Percentiles rank a stretch among this genome's conserved stretches.
Conservation (phyloP, 92 coral and sea anemone species). For the Isaurus tuberculatus region DNA sequence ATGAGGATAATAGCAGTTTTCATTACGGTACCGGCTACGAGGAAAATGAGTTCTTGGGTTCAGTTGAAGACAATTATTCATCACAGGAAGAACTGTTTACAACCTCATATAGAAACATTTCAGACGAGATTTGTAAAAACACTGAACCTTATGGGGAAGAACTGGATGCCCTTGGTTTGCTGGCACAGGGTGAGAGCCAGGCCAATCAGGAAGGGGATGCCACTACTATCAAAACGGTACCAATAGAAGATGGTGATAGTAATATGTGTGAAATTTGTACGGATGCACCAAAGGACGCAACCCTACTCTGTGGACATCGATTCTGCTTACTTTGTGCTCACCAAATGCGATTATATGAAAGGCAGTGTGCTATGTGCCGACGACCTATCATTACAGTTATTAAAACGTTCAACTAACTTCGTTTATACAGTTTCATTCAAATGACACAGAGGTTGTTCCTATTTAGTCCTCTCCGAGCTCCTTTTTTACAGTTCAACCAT, state of each 20-base stretch:
- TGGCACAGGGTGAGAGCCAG: not conserved
- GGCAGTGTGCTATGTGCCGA: constrained; percentile 66
- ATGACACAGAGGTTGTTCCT: no score
- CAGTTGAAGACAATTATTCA: not conserved
- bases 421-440: not conserved
- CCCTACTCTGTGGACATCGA: constrained; percentile 72
- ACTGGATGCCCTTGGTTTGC: not conserved
- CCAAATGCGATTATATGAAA: constrained; percentile 73
- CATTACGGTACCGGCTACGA: not conserved
- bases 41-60: not conserved
- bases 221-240: not conserved
- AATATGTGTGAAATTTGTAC: constrained; percentile 65
- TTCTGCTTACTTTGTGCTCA: constrained; percentile 66
- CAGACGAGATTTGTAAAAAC: not conserved
- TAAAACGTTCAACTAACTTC: constrained; percentile 65
- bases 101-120: not conserved
- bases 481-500: not conserved
- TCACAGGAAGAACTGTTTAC: not conserved
- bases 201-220: not conserved
- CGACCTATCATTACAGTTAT: constrained; percentile 72
- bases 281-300: constrained; percentile 72
- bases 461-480: not conserved
- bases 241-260: not conserved
- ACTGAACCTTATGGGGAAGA: constrained; percentile 4
- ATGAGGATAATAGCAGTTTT: not conserved